Percentiles rank a stretch among this genome's conserved stretches.
Conservation (phyloP, 2,113 vertebrate genomes). For the Globicephala melas region DNA sequence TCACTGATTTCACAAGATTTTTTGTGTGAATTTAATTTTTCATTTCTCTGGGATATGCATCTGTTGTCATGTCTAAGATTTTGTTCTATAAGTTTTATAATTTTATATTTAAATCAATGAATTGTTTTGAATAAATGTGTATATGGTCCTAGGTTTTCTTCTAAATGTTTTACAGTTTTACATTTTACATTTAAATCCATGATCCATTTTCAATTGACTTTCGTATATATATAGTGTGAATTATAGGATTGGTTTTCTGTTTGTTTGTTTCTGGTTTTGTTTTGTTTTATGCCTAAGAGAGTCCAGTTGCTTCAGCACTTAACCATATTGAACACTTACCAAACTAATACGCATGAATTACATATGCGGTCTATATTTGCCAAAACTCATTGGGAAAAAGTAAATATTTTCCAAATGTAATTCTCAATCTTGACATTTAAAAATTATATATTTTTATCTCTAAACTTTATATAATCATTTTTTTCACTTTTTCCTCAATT, state of each 20-base stretch:
- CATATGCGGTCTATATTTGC: background rate
- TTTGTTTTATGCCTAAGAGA: background rate
- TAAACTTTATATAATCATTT: background rate
- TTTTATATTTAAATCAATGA: background rate
- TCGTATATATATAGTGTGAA: background rate
- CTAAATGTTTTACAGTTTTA: background rate
- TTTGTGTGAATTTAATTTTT: background rate
- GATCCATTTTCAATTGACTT: background rate
- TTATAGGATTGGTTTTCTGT: background rate
- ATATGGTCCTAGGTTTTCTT: background rate
- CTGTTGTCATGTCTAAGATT: background rate
- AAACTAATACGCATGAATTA: background rate
- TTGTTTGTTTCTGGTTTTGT: background rate
- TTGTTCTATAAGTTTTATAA: background rate
- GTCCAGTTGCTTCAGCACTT: background rate
- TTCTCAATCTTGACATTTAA: background rate
- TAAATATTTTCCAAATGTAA: background rate
- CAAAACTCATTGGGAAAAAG: background rate
- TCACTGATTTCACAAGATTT: background rate
- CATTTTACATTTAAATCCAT: background rate
- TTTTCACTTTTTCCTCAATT: background rate
- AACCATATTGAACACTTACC: background rate
- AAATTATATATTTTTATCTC: background rate
- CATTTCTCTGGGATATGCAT: background rate
- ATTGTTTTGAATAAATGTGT: background rate